Evolutionary conservation across 1,140 invertebrate species (phyloP), one percentile per base, ranked within the genome.

Genomic region (Nomia melanderi): DNA sequence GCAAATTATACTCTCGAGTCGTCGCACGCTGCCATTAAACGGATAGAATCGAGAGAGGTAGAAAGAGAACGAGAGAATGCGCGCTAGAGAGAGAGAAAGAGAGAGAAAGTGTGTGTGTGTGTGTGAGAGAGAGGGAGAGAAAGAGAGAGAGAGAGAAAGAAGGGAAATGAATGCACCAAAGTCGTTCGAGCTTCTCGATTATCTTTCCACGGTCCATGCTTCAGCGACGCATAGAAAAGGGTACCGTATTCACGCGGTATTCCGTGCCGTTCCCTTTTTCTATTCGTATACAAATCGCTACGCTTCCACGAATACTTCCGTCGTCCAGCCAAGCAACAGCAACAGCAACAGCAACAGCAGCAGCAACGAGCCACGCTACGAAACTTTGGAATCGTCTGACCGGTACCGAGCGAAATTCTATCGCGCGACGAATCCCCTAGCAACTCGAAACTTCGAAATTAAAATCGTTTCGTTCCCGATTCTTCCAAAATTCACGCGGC

Each of bases 161-260:
- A 44, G 41, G 14, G 41, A 44, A 44, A 44, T 44, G 41, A 44
- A 44, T 44, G 41, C 63, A 75, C 70, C 65, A 72, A 83, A 53
- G 65, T 84, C 81, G 73, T 63, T 62, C 70, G 76, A 39, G 50
- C 78, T 76, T 66, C 75, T 83, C 77, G 56, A 79, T 79, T 82
- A 83, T 70, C 63, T 29, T 83, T 79, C 77, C 81, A 83, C 62
- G 71, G 78, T 72, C 44, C 77, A 76, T 60, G 67, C 54, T 66
- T 76, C 72, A 59, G 36, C 53, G 65, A 82, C 39, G 76, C 64
- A 67, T 77, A 63, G 80, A 82, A 83, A 77, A 83, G 9, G 64
- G 69, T 71, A 81, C 60, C 47, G 65, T 77, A 36, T 27, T 23
- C 36, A 63, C 64, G 53, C 33, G 62, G 72, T 60, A 27, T 12